A percentile compares a stretch with the other conserved stretches of the same genome.
These are phyloP conservation scores for Gadus chalcogrammus DNA, from an alignment of 2,113 vertebrate genomes.

Conservation along the genomic window DNA sequence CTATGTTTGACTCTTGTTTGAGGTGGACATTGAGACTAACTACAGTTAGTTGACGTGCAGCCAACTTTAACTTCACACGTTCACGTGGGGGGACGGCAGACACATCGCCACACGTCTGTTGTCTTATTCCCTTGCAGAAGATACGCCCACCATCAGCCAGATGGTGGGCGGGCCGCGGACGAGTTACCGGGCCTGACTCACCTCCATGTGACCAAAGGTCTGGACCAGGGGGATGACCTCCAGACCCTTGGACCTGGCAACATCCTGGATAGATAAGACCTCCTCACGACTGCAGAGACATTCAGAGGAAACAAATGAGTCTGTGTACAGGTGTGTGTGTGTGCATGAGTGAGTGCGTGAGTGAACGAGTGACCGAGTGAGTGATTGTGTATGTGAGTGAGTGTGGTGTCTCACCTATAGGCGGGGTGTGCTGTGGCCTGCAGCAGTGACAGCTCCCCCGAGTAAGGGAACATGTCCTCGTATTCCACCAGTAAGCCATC, in stretches of 20 bases:
- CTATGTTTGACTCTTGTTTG: not conserved
- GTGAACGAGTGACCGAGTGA: not conserved
- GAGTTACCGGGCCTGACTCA: conserved; percentile 53
- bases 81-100: too few relatives aligned
- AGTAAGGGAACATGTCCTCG: conserved; percentile 93
- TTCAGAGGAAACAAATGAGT: not conserved
- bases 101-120: too few relatives aligned
- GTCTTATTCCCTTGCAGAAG: not conserved
- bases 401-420: conserved; percentile 79
- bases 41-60: too few relatives aligned
- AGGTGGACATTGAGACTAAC: not conserved
- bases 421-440: conserved; percentile 72
- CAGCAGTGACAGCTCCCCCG: conserved; percentile 77
- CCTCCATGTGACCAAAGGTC: conserved; percentile 97
- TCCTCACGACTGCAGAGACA: conserved; percentile 74
- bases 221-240: conserved; percentile 91
- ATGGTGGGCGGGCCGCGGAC: not conserved
- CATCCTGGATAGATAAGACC: conserved; percentile 74
- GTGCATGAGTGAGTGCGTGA: too few relatives aligned
- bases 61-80: not conserved
- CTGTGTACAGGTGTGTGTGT: not conserved
- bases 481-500: conserved; percentile 90
- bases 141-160: not conserved
- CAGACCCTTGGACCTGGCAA: conserved; percentile 73
- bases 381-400: not conserved